Conservation (phyloP, 1,140 invertebrate genomes). For the Dinoponera quadriceps region DNA sequence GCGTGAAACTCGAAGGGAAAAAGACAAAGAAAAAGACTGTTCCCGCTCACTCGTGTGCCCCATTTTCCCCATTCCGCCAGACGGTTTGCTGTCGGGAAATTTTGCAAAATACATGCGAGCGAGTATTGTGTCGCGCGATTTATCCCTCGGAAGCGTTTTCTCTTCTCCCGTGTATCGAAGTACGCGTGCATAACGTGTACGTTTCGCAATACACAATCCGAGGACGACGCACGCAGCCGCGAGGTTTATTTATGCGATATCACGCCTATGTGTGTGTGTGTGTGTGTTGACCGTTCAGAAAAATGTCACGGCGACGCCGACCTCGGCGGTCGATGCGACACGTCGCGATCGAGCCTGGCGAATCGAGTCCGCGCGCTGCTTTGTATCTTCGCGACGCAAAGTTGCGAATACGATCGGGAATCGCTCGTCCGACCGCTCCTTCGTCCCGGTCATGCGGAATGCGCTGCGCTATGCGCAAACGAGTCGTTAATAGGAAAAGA, state of each 20-base stretch:
- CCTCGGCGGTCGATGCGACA: neutral
- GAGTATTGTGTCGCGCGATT: neutral
- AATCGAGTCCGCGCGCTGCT: neutral
- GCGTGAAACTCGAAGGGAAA: neutral
- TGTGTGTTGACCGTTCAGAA: conserved; percentile 36
- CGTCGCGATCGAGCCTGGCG: conserved; percentile 1
- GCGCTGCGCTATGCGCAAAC: too few relatives aligned
- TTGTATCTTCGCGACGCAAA: neutral
- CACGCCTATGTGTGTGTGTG: too few relatives aligned
- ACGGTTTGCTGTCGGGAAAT: conserved; percentile 4
- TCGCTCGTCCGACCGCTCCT: too few relatives aligned
- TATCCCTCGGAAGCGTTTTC: neutral
- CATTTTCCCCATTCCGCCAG: neutral
- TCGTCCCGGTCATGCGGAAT: too few relatives aligned
- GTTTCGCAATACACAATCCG: neutral
- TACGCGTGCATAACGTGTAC: neutral
- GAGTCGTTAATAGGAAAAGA: too few relatives aligned
- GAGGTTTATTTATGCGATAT: conserved; percentile 18
- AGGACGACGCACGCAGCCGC: neutral
- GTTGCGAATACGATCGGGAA: too few relatives aligned
- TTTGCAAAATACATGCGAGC: neutral
- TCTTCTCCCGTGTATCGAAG: too few relatives aligned
- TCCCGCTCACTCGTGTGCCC: neutral
- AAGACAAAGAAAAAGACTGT: neutral
- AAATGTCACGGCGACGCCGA: conserved; percentile 13